Conservation (phyloP, 2,113 vertebrate genomes). For the Ploceus nigricollis region DNA sequence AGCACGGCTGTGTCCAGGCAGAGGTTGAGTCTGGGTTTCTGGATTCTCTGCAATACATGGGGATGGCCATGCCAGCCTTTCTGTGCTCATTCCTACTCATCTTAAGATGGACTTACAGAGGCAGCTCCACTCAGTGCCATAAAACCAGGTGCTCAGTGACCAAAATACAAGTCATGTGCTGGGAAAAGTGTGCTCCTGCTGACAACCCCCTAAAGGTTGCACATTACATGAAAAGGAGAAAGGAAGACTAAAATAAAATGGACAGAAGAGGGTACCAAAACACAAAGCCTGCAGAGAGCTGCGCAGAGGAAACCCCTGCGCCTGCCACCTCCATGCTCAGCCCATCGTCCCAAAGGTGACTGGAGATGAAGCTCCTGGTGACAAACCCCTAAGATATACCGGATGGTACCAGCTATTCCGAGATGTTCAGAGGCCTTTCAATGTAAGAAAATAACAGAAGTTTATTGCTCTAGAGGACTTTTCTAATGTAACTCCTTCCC, state of each 20-base stretch:
- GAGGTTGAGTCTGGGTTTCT: background rate
- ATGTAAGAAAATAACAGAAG: background rate
- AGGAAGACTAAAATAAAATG: background rate
- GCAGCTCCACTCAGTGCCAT: background rate
- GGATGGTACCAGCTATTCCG: background rate
- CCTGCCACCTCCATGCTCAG: background rate
- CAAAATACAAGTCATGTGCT: rapidly evolving
- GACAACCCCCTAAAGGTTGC: background rate
- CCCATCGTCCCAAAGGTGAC: rapidly evolving
- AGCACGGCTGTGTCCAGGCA: background rate
- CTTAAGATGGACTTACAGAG: background rate
- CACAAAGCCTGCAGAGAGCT: background rate
- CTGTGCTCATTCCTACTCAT: background rate
- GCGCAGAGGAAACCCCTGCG: background rate
- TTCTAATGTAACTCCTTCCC: background rate
- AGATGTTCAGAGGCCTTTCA: background rate
- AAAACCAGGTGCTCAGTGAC: background rate
- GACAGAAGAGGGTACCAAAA: background rate
- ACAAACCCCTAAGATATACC: background rate
- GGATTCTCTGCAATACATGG: background rate
- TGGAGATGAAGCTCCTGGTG: background rate
- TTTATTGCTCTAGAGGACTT: background rate
- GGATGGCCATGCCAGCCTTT: background rate
- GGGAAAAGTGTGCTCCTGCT: background rate
- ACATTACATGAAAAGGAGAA: background rate